Conservation (phyloP, 2,797 vertebrate species). For the Propithecus deckenii region DNA sequence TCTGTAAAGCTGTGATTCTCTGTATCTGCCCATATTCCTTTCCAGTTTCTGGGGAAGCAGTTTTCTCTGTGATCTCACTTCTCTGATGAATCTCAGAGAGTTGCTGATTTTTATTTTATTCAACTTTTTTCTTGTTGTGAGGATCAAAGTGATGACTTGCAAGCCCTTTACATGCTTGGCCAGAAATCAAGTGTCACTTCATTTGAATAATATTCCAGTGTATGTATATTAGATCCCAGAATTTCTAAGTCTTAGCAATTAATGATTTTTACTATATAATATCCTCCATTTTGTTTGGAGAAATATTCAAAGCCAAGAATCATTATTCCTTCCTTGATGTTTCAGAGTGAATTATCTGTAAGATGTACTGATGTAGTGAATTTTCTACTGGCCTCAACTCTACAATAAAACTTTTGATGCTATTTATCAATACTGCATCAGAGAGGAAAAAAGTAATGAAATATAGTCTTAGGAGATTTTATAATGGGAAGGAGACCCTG, state of each 20-base stretch:
- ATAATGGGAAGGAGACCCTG: neutral
- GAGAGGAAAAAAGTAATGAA: neutral
- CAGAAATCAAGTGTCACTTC: neutral
- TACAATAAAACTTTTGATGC: neutral
- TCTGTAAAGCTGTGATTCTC: neutral
- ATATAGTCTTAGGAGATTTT: neutral
- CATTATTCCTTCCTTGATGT: neutral
- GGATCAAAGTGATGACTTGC: neutral
- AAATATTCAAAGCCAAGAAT: neutral
- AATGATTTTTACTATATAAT: neutral
- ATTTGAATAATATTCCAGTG: neutral
- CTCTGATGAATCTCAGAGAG: neutral
- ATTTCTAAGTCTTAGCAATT: neutral
- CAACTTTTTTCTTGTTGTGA: neutral
- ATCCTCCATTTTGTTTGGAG: neutral
- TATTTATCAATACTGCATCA: accelerated
- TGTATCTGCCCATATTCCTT: neutral
- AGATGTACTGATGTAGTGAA: neutral
- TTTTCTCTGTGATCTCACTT: neutral
- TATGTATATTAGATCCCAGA: neutral
- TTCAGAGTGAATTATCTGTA: neutral
- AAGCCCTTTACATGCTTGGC: neutral
- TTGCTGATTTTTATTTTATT: neutral
- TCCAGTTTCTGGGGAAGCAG: accelerated
- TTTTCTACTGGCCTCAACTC: neutral